These are phyloP conservation scores for Cryptocheilus praepositus DNA, from an alignment of 2,888 invertebrate species.

Conservation along the genomic window DNA sequence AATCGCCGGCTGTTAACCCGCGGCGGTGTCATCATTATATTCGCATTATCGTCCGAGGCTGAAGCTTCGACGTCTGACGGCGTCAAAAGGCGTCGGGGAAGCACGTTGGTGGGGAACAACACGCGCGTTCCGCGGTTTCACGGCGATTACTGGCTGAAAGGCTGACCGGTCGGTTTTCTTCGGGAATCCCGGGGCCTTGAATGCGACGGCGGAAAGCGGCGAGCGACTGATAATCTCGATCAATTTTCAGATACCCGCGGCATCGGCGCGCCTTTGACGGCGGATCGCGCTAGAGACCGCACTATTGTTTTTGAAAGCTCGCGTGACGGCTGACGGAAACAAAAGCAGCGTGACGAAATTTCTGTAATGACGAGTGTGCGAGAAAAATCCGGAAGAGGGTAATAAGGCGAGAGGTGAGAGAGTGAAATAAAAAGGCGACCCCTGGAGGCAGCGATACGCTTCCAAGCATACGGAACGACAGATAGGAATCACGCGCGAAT, in stretches of 20 bases:
- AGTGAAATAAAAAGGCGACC: background rate
- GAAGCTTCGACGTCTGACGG: background rate
- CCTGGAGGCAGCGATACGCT: too few relatives aligned
- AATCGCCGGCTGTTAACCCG: slow-evolving; percentile 40
- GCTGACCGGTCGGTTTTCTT: too few relatives aligned
- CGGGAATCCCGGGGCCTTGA: too few relatives aligned
- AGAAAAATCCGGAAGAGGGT: background rate
- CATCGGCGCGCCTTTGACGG: too few relatives aligned
- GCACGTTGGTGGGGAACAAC: too few relatives aligned
- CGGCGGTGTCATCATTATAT: slow-evolving; percentile 60
- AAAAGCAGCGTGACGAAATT: background rate
- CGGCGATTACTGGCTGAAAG: too few relatives aligned
- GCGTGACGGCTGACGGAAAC: background rate
- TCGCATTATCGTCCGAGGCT: slow-evolving; percentile 53
- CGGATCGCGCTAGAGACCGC: too few relatives aligned
- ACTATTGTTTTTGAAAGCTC: background rate
- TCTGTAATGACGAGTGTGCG: background rate
- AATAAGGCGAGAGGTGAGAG: slow-evolving; percentile 6
- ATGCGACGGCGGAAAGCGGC: too few relatives aligned
- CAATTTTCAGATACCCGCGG: too few relatives aligned
- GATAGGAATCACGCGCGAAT: slow-evolving; percentile 41
- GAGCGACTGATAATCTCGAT: too few relatives aligned
- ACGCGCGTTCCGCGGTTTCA: too few relatives aligned
- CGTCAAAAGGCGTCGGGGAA: too few relatives aligned
- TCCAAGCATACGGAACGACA: slow-evolving; percentile 12